Percentiles rank a stretch among this genome's conserved stretches.
Conservation (phyloP, 2,888 invertebrate genomes). For the Cephus pulcher region DNA sequence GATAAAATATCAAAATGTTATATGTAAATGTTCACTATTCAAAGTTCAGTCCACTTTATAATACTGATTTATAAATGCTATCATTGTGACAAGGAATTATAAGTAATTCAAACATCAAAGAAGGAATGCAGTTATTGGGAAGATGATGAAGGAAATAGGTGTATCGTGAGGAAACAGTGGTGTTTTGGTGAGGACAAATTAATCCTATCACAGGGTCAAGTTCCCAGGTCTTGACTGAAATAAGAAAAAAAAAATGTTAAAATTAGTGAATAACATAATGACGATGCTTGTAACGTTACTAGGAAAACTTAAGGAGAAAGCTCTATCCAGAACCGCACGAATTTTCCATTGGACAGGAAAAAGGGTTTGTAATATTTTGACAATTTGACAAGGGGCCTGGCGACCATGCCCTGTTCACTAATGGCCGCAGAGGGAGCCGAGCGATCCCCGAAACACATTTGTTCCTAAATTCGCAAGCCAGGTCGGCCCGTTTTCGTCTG, state of each 20-base stretch:
- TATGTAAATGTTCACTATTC: not conserved
- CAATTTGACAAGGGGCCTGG: slow-evolving; percentile 48
- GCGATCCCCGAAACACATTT: slow-evolving; percentile 27
- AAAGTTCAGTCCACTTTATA: not conserved
- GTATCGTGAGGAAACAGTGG: not conserved
- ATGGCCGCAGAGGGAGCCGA: slow-evolving; percentile 54
- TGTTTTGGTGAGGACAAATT: not conserved
- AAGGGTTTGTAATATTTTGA: slow-evolving; percentile 23
- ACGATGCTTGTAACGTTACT: not conserved
- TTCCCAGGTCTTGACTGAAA: slow-evolving; percentile 3
- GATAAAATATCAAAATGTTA: not conserved
- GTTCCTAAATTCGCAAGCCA: slow-evolving; percentile 1
- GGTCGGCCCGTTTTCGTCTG: not conserved
- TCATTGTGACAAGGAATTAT: not conserved
- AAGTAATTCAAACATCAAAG: not conserved
- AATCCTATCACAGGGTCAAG: slow-evolving; percentile 5
- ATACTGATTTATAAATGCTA: not conserved
- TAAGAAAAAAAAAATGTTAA: not conserved
- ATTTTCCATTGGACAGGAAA: not conserved
- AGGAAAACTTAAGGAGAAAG: not conserved
- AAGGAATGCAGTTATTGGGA: not conserved
- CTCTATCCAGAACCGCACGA: not conserved
- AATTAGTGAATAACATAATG: not conserved
- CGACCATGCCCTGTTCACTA: slow-evolving; percentile 55
- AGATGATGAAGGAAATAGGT: slow-evolving; percentile 5